A percentile compares a stretch with the other conserved stretches of the same genome.
phyloP scores from a whole-genome alignment of 2,888 invertebrate genomes.

The Salticus scenicus region DNA sequence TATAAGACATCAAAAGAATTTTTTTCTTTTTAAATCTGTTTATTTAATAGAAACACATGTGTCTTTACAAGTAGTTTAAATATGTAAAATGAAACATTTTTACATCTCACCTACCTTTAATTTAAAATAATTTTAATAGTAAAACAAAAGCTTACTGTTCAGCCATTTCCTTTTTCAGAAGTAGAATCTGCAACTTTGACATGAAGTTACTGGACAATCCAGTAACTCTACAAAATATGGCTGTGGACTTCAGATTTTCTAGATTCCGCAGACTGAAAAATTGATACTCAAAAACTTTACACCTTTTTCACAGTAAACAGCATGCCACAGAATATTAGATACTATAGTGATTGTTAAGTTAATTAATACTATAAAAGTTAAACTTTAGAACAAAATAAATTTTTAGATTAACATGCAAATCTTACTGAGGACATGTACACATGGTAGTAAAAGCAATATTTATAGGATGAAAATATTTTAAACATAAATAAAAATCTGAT shows the following conservation, averaged over 20 bases:
- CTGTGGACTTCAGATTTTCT: constrained; percentile 50
- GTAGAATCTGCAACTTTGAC: constrained; percentile 50
- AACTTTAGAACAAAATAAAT: too few relatives aligned
- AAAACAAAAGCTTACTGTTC: constrained; percentile 65
- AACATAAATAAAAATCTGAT: too few relatives aligned
- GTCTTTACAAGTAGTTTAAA: too few relatives aligned
- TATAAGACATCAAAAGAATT: too few relatives aligned
- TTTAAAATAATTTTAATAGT: constrained; percentile 47
- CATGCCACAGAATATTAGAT: constrained; percentile 28
- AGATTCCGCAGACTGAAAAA: constrained; percentile 66
- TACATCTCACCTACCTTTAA: constrained; percentile 47
- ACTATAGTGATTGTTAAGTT: constrained; percentile 16
- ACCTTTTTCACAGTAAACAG: constrained; percentile 52
- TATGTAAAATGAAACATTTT: too few relatives aligned
- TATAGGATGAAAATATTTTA: too few relatives aligned
- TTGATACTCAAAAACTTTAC: constrained; percentile 66
- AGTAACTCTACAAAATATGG: constrained; percentile 55
- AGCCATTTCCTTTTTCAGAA: constrained; percentile 37
- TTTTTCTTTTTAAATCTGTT: too few relatives aligned
- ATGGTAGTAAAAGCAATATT: too few relatives aligned
- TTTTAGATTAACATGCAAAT: too few relatives aligned
- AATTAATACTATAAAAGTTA: not conserved
- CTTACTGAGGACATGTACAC: too few relatives aligned
- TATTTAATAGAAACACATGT: too few relatives aligned
- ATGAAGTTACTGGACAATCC: constrained; percentile 47